phyloP scores from a whole-genome alignment of 2,888 invertebrate genomes.

The Parapristionchus giblindavisi region DNA sequence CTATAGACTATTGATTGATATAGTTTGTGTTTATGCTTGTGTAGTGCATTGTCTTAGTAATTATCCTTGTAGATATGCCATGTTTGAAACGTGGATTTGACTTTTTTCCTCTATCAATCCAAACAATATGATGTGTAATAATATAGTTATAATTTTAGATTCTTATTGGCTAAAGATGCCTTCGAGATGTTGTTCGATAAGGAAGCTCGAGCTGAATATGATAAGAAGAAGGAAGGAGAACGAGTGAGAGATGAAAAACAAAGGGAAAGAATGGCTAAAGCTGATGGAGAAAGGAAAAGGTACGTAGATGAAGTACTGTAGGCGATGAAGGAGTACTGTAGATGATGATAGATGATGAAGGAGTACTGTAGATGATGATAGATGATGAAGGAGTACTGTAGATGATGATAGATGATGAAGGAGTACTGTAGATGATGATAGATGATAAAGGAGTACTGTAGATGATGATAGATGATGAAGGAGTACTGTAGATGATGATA shows the following conservation, averaged over 20 bases:
- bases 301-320: conserved; percentile 3
- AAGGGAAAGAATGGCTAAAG: conserved; percentile 49
- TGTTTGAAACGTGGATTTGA: too few relatives aligned
- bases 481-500: not conserved
- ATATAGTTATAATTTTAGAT: conserved; percentile 43
- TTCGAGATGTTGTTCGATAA: conserved; percentile 55
- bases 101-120: too few relatives aligned
- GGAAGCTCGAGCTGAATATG: conserved; percentile 49
- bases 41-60: too few relatives aligned
- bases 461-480: not conserved
- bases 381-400: too few relatives aligned
- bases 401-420: not conserved
- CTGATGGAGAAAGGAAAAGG: conserved; percentile 48
- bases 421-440: not conserved
- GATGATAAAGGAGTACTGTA: not conserved
- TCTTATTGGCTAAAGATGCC: conserved; percentile 55
- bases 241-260: conserved; percentile 38
- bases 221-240: conserved; percentile 42
- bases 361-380: not conserved
- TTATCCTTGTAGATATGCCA: too few relatives aligned
- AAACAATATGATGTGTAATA: too few relatives aligned
- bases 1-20: not conserved
- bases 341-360: not conserved
- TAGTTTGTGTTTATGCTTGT: too few relatives aligned
- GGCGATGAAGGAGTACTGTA: not conserved